Evolutionary conservation across 2,113 vertebrate species (phyloP), one percentile per base, ranked within the genome.

Genomic region (Pseudois nayaur): DNA sequence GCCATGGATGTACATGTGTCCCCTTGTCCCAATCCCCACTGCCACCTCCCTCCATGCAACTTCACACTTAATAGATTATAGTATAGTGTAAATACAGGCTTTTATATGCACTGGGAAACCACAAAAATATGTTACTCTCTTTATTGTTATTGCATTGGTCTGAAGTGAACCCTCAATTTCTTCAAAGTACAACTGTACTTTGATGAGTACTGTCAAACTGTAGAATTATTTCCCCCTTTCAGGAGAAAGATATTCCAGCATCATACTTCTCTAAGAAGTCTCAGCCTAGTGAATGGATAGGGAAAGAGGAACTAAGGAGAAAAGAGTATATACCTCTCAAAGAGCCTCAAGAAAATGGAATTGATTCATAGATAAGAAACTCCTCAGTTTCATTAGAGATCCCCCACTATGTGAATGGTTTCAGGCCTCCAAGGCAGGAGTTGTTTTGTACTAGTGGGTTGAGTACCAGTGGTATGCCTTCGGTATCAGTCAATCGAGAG

Each of bases 11-110:
- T 71, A 40, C n/a, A 71, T 12, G 19, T 40, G 67, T 23, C n/a
- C 67, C 2, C n/a, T 71, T 40, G 9, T 71, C 67, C n/a, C n/a
- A 17, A 40, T 12, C 67, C n/a, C n/a, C 0, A 0, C 19, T 71
- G 19, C 10, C 67, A 40, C n/a, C 67, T 40, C 19, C n/a, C n/a
- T 23, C 67, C n/a, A 54, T 52, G 48, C 5, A 50, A 54, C 33
- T 48, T 48, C 76, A 79, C 25, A 79, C 15, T 79, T 79, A 82
- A 54, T 82, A n/a, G 31, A n/a, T 52, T 52, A n/a, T 36, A 82
- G 21, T 83, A 36, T 83, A 82, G 31, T 82, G 10, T 82, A 52
- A 82, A 82, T n/a, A 54, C 29, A 82, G 48, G 48, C 33, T 36
- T 36, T 54, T 54, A 83, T 83, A 36, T 25, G 81, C 33, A 83